These are phyloP conservation scores for Coilia nasus DNA, from an alignment of 2,797 vertebrate species.

Conservation along the genomic window DNA sequence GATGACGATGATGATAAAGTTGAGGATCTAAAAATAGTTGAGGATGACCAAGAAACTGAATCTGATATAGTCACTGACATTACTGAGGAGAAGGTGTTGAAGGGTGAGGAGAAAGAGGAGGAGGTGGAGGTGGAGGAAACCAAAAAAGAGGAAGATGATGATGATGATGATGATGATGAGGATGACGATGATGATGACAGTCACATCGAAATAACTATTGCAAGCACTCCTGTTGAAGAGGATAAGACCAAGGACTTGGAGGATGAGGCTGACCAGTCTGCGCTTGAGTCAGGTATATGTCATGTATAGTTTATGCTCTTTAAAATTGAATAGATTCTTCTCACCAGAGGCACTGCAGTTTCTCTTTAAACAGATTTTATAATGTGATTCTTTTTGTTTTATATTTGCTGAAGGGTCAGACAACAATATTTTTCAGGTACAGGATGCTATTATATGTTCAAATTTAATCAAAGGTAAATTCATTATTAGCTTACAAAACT, in stretches of 20 bases:
- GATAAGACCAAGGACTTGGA: conserved; percentile 25
- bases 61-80: background rate
- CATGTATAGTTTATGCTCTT: background rate
- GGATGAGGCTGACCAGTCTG: conserved; percentile 2
- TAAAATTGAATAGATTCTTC: background rate
- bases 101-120: conserved; percentile 41
- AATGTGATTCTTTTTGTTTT: background rate
- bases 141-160: conserved; percentile 43
- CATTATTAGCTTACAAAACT: too few species aligned
- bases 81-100: conserved; percentile 22
- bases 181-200: too few species aligned
- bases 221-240: conserved; percentile 19
- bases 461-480: background rate
- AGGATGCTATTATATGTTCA: background rate
- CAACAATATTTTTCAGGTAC: background rate
- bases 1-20: conserved; percentile 47
- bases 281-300: conserved; percentile 18
- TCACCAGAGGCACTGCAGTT: background rate
- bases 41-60: conserved; percentile 26
- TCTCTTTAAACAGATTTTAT: background rate
- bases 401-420: background rate
- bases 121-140: conserved; percentile 35
- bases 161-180: conserved; percentile 25
- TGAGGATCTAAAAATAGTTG: background rate
- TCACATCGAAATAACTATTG: conserved; percentile 26